Base-by-base conservation (phyloP, 2,888 invertebrate genomes). In the Tachina fera region DNA sequence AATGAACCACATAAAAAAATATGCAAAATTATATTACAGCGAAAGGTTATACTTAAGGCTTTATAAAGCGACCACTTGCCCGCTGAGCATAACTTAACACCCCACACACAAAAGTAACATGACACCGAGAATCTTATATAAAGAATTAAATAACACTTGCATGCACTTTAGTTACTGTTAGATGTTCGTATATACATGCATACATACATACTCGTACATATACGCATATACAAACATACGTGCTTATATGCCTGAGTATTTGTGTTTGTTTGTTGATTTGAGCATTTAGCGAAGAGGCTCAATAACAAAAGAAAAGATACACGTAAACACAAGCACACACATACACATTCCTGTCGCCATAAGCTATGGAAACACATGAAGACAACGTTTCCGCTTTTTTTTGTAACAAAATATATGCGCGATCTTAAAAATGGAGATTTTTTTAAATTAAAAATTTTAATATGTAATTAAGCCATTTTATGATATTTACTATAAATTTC, bases 11-110 rank as follows among this genome's bases (percentile, higher is more conserved):
- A 49, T 41, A 39, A 9, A 47, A 31, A 58, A 19, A 51, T 45
- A 14, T 43, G 9, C 22, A 16, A 45, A 60, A 31, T 56, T 45
- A 41, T 19, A 47, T 19, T 56, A 63, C 51, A 67, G 58, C n/a
- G 61, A 47, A 70, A 53, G 70, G 65, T 31, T 31, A 49, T 72
- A 58, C 75, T 68, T 79, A 22, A 51, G 60, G 72, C 60, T 75
- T 45, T 80, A 22, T 61, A 72, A 76, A 14, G 16, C 16, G 31
- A 65, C 75, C 75, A 70, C 70, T 80, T 61, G 76, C 60, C 80
- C 80, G 84, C 76, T 80, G 81, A 84, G 68, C 74, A 71, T 71
- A 74, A 78, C 70, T 67, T 85, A 60, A 82, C 82, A 74, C 78
- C 70, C 49, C 63, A 49, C n/a, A 71, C 58, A 80, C 31, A 74